phyloP scores from a whole-genome alignment of 2,113 vertebrate genomes.

The Callaeas wilsoni region DNA sequence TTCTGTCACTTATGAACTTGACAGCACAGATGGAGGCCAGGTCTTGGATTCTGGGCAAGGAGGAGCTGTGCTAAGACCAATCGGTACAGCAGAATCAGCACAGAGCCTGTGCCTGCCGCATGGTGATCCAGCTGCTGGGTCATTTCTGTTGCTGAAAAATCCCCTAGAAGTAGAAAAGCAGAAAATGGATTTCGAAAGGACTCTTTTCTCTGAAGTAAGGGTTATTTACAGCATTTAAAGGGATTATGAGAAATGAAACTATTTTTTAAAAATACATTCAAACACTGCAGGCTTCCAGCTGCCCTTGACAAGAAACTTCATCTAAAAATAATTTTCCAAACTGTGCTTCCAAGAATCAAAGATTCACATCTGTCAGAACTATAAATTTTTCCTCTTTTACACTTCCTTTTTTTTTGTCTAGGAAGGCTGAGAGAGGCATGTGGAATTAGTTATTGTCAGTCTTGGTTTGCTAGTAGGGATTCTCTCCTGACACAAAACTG shows the following conservation, averaged over 20 bases:
- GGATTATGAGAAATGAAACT: constrained; percentile 47
- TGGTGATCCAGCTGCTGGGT: neutral
- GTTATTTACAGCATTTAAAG: constrained; percentile 22
- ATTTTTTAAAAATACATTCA: neutral
- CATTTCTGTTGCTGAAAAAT: neutral
- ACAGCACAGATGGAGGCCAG: neutral
- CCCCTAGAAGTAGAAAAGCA: neutral
- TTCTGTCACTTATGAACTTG: neutral
- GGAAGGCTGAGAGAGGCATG: neutral
- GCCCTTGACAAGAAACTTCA: constrained; percentile 19
- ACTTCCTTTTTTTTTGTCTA: neutral
- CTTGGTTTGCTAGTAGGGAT: neutral
- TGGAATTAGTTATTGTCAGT: neutral
- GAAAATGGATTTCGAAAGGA: constrained; percentile 10
- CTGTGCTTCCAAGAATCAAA: constrained; percentile 48
- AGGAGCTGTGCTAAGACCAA: neutral
- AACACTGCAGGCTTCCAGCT: constrained; percentile 11
- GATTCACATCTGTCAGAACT: constrained; percentile 39
- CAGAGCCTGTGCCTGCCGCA: neutral
- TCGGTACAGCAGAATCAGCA: neutral
- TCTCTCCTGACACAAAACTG: neutral
- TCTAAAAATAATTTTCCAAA: constrained; percentile 53
- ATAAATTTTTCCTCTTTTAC: neutral
- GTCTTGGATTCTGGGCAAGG: neutral
- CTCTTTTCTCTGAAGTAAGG: neutral